Evolutionary conservation across 2,888 invertebrate genomes (phyloP).

Genomic region (Clistopyga incitator): DNA sequence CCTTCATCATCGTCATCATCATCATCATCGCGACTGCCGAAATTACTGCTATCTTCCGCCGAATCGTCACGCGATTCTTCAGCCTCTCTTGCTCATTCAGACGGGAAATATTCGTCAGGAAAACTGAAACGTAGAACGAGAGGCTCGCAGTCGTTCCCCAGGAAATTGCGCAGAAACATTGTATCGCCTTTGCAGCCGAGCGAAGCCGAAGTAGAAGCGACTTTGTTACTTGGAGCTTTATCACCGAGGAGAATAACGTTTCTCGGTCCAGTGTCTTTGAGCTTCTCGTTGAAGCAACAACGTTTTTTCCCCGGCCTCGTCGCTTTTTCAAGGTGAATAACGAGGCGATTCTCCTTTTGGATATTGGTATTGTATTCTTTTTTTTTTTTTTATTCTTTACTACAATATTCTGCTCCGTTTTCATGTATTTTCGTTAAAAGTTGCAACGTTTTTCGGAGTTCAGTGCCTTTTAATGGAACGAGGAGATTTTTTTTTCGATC

Average conservation of each 20-base stretch:
- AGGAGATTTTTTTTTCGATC: not conserved
- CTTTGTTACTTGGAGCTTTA: constrained; percentile 8
- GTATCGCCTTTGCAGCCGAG: constrained; percentile 1
- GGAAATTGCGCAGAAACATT: not conserved
- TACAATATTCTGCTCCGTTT: not conserved
- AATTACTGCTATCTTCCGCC: not conserved
- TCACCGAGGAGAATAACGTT: constrained; percentile 17
- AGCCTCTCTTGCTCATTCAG: not conserved
- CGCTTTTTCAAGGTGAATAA: constrained; percentile 41
- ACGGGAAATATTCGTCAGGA: constrained; percentile 6
- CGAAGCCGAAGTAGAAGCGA: not conserved
- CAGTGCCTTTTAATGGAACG: constrained; percentile 16
- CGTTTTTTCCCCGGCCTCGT: constrained; percentile 38
- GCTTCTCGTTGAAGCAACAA: constrained; percentile 50
- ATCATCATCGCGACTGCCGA: not conserved
- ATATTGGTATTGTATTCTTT: not conserved
- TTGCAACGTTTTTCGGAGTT: constrained; percentile 17
- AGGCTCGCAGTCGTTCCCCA: not conserved
- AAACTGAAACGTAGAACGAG: not conserved
- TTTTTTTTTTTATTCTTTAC: not conserved
- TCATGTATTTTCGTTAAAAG: constrained; percentile 14
- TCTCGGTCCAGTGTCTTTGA: constrained; percentile 62
- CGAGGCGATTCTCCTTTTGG: not conserved
- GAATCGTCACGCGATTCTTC: not conserved
- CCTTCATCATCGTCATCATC: too few relatives aligned